Base-by-base conservation (phyloP, 2,888 invertebrate genomes). In the Flexamia atlantica region DNA sequence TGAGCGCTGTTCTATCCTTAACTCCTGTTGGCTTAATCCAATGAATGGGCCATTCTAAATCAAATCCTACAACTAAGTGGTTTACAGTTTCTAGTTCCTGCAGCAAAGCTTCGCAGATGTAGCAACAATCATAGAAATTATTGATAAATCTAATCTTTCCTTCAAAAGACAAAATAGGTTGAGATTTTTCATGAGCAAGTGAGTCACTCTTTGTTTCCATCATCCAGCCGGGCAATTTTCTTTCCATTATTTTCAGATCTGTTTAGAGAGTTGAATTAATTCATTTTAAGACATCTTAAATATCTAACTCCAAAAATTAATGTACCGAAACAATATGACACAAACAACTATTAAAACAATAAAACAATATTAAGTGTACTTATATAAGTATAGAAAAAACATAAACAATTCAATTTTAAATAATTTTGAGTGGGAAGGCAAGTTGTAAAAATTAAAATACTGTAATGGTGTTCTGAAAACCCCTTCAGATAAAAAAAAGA, bases 1-100 rank as follows among this genome's bases (percentile, higher is more conserved):
- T 92, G 1, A 94, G 90, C 0, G 94, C 92, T 5, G 76, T 76
- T 17, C 17, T 42, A 20, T 12, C n/a, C 28, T 36, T 92, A 89
- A 92, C 93, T 0, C 92, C 93, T 28, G 92, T 90, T 4, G 93
- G 93, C 0, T 92, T 92, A 89, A 92, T 90, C 87, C 92, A 94
- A 83, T 90, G 91, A 87, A 94, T 93, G 4, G 93, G 93, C 94
- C 94, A 94, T 89, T 94, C 94, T 89, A 94, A 90, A 88, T 94
- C 94, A 88, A 94, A 94, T 5, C 94, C 93, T 85, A 94, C 30
- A 1, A 57, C 42, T n/a, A 85, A 82, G 60, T 79, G 20, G 17
- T 64, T 82, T 12, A 64, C 50, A 50, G 32, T 46, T 72, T 84
- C 28, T 25, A 32, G 40, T 50, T 87, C 89, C 88, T 89, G 92